Evolutionary conservation across 2,888 invertebrate species (phyloP), one percentile per base, ranked within the genome.

Genomic region (Trissoscelio sp.): DNA sequence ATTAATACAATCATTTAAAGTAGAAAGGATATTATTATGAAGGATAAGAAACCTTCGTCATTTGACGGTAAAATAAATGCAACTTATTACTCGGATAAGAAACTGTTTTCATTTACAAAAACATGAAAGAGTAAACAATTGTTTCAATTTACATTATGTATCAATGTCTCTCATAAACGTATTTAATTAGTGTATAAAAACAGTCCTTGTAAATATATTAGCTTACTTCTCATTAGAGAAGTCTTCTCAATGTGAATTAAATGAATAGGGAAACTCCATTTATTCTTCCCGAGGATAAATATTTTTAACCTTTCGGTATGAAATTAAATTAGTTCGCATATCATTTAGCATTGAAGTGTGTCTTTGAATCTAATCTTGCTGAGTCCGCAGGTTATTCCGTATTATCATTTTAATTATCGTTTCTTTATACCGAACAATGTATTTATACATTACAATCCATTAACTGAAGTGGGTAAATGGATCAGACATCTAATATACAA

Each of bases 311-410:
- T 20, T 18, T 14, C 28, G 31, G 37, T 18, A 9, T 31, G 66
- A 53, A 51, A 66, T 31, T 11, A 20, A 55, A 69, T 55, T 24
- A 51, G 53, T 42, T 42, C 67, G 18, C 67, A 69, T 69, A 55
- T 69, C 67, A 69, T 69, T 34, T n/a, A 18, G 22, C 67, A 51
- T 6, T 24, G 14, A 20, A 18, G 6, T 22, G 14, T 51, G 48
- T 12, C 44, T 11, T 46, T 14, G 48, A 46, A 70, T 57, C 7
- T 57, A 57, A 70, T 57, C 58, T 14, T 39, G 22, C 18, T n/a
- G 34, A 48, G 3, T 42, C 28, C 4, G 55, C 42, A 31, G 14
- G 1, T 46, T 24, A 39, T 66, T 53, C 2, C n/a, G 1, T n/a
- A 46, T 37, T 70, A 55, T 57, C 57, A 57, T 34, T 12, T 51